These are phyloP conservation scores for Notothenia rossii DNA, from an alignment of 2,113 vertebrate species.

Conservation along the genomic window DNA sequence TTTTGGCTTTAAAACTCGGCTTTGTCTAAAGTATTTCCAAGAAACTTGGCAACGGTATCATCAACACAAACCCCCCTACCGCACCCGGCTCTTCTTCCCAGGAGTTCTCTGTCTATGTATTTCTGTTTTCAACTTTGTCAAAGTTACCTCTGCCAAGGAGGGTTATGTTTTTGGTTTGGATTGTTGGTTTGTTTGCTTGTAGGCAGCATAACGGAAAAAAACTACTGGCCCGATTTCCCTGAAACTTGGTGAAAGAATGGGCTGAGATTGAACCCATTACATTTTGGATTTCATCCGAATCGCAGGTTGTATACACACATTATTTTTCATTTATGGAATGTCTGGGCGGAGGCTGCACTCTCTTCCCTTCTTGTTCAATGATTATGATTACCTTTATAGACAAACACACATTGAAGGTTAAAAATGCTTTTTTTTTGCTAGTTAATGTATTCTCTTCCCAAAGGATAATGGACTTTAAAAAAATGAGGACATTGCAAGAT, in stretches of 20 bases:
- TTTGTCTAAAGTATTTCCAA: constrained; percentile 41
- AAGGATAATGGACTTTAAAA: constrained; percentile 49
- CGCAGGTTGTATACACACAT: no score
- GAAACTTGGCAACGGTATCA: constrained; percentile 21
- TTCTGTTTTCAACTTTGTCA: constrained; percentile 4
- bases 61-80: background rate
- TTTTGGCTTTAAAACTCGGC: constrained; percentile 38
- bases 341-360: no score
- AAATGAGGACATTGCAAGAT: constrained; percentile 50
- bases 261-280: no score
- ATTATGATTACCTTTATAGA: constrained; percentile 31
- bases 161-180: no score
- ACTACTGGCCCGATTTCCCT: no score
- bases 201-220: no score
- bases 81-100: background rate
- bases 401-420: constrained; percentile 17
- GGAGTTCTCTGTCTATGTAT: background rate
- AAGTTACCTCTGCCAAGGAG: no score
- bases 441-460: constrained; percentile 25
- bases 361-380: background rate
- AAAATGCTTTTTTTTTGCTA: constrained; percentile 10
- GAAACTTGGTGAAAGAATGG: no score
- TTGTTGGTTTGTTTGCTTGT: no score
- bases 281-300: no score
- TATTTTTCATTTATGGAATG: no score